Evolutionary conservation across 2,113 vertebrate species (phyloP).

Genomic region (Sylvilagus bachmani): DNA sequence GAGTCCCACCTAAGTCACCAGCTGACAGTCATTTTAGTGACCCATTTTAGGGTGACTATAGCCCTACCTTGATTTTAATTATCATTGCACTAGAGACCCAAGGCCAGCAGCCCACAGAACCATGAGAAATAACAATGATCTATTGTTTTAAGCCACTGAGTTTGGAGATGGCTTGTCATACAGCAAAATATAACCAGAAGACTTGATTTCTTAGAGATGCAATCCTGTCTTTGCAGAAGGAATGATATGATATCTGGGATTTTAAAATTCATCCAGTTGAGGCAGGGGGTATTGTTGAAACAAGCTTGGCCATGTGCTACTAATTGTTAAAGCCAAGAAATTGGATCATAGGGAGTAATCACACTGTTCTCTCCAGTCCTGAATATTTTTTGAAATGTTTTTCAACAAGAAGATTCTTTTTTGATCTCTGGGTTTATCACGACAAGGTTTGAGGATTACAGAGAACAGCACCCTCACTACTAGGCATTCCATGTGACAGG

Average conservation of each 20-base stretch:
- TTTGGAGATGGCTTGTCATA: not conserved
- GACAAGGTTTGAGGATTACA: not conserved
- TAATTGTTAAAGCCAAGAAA: constrained; percentile 57
- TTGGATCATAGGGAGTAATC: not conserved
- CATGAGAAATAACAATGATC: not conserved
- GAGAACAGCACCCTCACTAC: not conserved
- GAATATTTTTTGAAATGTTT: constrained; percentile 59
- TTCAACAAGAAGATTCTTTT: not conserved
- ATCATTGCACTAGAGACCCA: not conserved
- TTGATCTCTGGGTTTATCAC: constrained; percentile 30
- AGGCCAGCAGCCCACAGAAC: not conserved
- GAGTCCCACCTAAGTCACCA: not conserved
- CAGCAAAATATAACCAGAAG: constrained; percentile 19
- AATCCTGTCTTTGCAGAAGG: constrained; percentile 11
- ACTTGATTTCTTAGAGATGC: not conserved
- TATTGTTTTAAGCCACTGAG: not conserved
- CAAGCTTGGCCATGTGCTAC: not conserved
- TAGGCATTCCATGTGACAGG: not conserved
- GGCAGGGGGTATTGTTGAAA: not conserved
- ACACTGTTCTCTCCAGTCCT: constrained; percentile 20
- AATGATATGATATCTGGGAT: not conserved
- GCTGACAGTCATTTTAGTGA: not conserved
- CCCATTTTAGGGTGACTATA: not conserved
- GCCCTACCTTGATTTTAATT: not conserved
- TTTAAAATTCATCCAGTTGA: constrained; percentile 51